Evolutionary conservation across 2,797 vertebrate genomes (phyloP), one percentile per base, ranked within the genome.

Genomic region (Naso thynnoides): DNA sequence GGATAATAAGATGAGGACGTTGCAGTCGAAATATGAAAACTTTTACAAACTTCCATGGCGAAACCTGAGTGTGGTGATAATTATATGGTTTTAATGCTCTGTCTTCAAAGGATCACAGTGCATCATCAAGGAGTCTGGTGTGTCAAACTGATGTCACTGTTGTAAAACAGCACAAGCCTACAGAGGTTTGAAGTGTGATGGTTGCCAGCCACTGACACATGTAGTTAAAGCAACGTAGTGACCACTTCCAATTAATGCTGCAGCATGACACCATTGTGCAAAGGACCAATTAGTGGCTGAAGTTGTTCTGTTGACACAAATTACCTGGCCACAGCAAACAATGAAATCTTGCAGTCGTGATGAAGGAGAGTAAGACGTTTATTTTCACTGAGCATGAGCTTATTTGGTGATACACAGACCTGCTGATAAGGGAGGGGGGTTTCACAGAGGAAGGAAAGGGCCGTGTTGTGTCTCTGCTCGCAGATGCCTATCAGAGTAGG

Each of bases 401-500:
- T 45, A 71, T 80, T 47, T 78, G 60, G 53, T 68, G 76, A 84
- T 61, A 82, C 69, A 66, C n/a, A 26, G 65, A 29, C 24, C 58
- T 61, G 82, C 56, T 33, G 18, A 5, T 4, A 10, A 1, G 33
- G 33, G 33, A 1, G 76, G 41, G 58, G 31, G 67, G 41, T 50
- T 64, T 68, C 24, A 50, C 29, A 62, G 63, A 79, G 78, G 82
- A 75, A 76, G 67, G 55, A 69, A 79, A 67, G 71, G 77, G 80
- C 71, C 41, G 87, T 93, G 92, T 94, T 93, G 83, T 90, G 91
- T 91, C 89, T 91, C 78, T 84, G 73, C 62, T 70, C 73, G 42
- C 60, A 87, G 91, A 93, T 91, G 82, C 78, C 72, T 89, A 91
- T 94, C 92, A 62, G 60, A 74, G 56, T 3, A 70, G 79, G 89